Base-by-base conservation (phyloP, 2,113 vertebrate genomes). In the Pogona vitticeps region DNA sequence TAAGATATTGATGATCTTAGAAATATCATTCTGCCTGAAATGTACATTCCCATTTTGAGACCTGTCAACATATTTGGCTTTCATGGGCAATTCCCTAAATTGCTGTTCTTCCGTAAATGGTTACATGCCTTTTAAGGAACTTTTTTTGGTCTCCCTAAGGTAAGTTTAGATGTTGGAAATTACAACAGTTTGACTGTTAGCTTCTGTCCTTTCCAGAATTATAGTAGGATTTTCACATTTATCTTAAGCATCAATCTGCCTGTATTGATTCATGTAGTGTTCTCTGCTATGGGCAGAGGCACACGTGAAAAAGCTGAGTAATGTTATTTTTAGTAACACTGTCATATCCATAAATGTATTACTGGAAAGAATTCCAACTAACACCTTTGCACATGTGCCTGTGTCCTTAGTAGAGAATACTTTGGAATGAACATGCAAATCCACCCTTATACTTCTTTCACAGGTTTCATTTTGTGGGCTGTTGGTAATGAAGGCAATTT, bases 401-500 rank as follows among this genome's bases (percentile, higher is more conserved):
- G 36, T 70, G 58, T 58, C 2, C 36, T 70, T 70, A 31, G 46
- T 58, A 46, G 61, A 26, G 38, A 67, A 33, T 18, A 31, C 33
- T 31, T n/a, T 56, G 52, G 17, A 38, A 56, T 20, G 31, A 68
- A 59, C 7, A 42, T 61, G 26, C 12, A 70, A 58, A 42, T 33
- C n/a, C 28, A 79, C 6, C 38, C 13, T 72, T 59, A n/a, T 42
- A 67, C 21, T 40, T 31, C 67, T 79, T 79, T 79, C 67, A 71
- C 40, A 15, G 42, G 65, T 14, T 26, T 79, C 59, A 79, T 52
- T 42, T 38, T 59, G 28, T 72, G 17, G n/a, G 31, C 28, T 46
- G 70, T 40, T 86, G 46, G 80, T 80, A 86, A 86, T 80, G 10
- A 90, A 91, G 85, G 61, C 82, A 61, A 63, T 42, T 94, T 92